Evolutionary conservation across 2,113 vertebrate genomes (phyloP), one percentile per base, ranked within the genome.

Genomic region (Aplodontia rufa): DNA sequence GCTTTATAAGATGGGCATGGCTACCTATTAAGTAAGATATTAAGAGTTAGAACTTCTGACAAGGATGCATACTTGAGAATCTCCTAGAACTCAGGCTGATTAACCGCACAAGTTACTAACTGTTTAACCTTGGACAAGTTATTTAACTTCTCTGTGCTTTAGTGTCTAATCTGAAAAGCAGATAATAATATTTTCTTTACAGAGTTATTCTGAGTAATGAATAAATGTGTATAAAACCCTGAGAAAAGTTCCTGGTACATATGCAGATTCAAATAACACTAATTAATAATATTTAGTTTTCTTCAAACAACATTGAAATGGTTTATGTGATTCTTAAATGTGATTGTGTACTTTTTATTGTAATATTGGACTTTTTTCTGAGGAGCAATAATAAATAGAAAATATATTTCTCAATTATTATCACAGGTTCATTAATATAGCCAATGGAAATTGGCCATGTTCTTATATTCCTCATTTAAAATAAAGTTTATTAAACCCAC

Each of bases 401-500:
- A 90, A 40, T 74, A 12, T 78, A 13, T 68, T 95, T 96, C 81
- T 32, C 20, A 72, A 58, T 88, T 85, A 86, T 86, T 88, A 84
- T 92, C 79, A 86, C 8, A 93, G 32, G 30, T 1, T 0, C 51
- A 60, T 37, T 83, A 82, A 71, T 79, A 1, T 37, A 91, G 68
- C 64, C 78, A 94, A 19, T 80, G 26, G 9, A 72, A 94, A 79
- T 10, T 76, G 16, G 30, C 8, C 14, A 32, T 75, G 28, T 81
- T 92, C 51, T 64, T 91, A 75, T 71, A 64, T 47, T 89, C 47
- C 24, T 89, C 14, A 71, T 95, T 93, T 37, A 85, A 91, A 90
- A 85, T 78, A 83, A 87, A 55, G 28, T 92, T 22, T 66, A 32
- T 76, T 84, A 87, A 93, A 53, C 5, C 1, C 1, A 30, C 47